Evolutionary conservation across 2,888 invertebrate genomes (phyloP).

Genomic region (Furcula furcula): DNA sequence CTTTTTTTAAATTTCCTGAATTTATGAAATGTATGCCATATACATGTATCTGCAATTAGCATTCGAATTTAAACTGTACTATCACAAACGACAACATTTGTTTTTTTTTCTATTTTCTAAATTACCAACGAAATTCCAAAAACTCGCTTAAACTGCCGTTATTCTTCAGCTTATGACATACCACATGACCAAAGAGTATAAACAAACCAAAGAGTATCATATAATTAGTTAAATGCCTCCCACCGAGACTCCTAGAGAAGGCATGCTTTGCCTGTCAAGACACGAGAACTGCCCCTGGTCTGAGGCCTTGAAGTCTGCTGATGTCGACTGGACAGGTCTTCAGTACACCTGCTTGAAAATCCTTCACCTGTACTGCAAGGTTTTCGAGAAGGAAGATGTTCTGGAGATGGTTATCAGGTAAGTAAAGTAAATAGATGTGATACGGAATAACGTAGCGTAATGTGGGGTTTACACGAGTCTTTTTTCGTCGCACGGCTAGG

Average conservation of each 20-base stretch:
- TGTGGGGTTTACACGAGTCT: no score
- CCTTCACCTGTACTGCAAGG: conserved; percentile 92
- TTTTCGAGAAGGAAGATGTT: conserved; percentile 91
- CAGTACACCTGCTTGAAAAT: conserved; percentile 92
- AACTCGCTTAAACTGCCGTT: conserved; percentile 4
- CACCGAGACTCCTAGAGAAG: conserved; percentile 64
- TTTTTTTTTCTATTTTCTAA: neutral
- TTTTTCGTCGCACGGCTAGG: no score
- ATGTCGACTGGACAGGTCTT: conserved; percentile 91
- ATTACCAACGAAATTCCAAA: conserved; percentile 12
- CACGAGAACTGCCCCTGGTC: conserved; percentile 84
- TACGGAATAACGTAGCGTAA: no score
- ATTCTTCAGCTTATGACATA: conserved; percentile 24
- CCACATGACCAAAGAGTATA: conserved; percentile 13
- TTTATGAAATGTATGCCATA: no score
- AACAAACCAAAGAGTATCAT: conserved; percentile 13
- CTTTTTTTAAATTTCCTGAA: no score
- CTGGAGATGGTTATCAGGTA: conserved; percentile 91
- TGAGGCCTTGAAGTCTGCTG: conserved; percentile 77
- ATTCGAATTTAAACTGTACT: no score
- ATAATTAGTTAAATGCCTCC: conserved; percentile 68
- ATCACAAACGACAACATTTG: no score
- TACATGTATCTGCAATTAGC: no score
- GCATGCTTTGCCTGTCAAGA: conserved; percentile 84
- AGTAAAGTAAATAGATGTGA: no score